Conservation (phyloP, 2,888 invertebrate genomes). For the Nowickia ferox region DNA sequence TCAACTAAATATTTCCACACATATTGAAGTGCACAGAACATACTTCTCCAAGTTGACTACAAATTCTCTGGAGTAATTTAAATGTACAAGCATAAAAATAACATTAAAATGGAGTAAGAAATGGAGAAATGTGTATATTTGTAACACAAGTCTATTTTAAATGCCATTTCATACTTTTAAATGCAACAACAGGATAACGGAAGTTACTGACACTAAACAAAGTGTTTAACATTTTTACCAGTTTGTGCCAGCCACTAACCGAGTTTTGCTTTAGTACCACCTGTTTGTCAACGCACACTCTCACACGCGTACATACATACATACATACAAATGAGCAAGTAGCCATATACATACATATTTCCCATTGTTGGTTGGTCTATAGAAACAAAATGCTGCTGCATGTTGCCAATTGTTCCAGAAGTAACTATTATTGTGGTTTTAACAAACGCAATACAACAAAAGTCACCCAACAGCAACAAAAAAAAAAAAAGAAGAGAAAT, state of each 20-base stretch:
- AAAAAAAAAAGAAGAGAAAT: slow-evolving; percentile 60
- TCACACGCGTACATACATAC: slow-evolving; percentile 1
- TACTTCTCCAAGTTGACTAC: slow-evolving; percentile 36
- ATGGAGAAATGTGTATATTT: slow-evolving; percentile 25
- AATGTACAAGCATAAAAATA: slow-evolving; percentile 44
- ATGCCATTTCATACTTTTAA: slow-evolving; percentile 70
- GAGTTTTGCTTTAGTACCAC: slow-evolving; percentile 59
- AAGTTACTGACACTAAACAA: slow-evolving; percentile 81
- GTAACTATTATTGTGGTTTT: slow-evolving; percentile 77
- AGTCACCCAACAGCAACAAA: slow-evolving; percentile 75
- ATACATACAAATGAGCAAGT: neutral
- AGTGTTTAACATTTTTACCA: slow-evolving; percentile 80
- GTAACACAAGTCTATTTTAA: slow-evolving; percentile 69
- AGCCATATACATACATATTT: slow-evolving; percentile 35
- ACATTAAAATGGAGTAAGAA: slow-evolving; percentile 3
- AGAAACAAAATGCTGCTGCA: slow-evolving; percentile 60
- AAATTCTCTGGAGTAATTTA: slow-evolving; percentile 69
- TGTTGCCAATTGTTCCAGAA: slow-evolving; percentile 61
- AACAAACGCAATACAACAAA: slow-evolving; percentile 75
- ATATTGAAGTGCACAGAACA: neutral
- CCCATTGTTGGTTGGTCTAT: slow-evolving; percentile 47
- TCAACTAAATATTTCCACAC: slow-evolving; percentile 8
- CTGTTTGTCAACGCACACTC: slow-evolving; percentile 50
- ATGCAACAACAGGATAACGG: slow-evolving; percentile 74
- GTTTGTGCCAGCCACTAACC: slow-evolving; percentile 69